Conservation (phyloP, 1,140 invertebrate genomes). For the Drosophila biarmipes region DNA sequence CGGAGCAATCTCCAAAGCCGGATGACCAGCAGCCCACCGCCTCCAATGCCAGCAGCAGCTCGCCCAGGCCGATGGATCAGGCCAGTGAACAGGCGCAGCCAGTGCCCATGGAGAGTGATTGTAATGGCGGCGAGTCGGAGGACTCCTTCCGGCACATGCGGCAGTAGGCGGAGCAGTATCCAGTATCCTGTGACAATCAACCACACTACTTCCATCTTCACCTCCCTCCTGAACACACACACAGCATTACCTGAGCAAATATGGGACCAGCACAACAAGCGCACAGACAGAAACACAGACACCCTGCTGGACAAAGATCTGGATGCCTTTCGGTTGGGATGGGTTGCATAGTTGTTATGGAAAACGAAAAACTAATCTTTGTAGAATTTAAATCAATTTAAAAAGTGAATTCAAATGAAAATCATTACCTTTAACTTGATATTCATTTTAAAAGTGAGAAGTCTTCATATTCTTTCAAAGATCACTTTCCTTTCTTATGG, state of each 20-base stretch:
- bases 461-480: not conserved
- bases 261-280: constrained; percentile 65
- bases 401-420: not conserved
- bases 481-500: not conserved
- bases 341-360: not conserved
- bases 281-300: constrained; percentile 21
- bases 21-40: constrained; percentile 38
- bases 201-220: constrained; percentile 1
- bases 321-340: constrained; percentile 40
- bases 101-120: constrained; percentile 80
- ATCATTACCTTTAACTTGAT: not conserved
- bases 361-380: not conserved
- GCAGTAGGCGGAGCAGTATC: constrained; percentile 42
- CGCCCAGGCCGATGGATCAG: constrained; percentile 69
- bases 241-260: constrained; percentile 71
- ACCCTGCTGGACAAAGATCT: constrained; percentile 43
- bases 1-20: constrained; percentile 55
- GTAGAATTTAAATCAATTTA: not conserved
- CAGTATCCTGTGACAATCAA: constrained; percentile 49
- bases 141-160: constrained; percentile 68
- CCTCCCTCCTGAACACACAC: constrained; percentile 18
- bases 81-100: constrained; percentile 48
- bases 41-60: constrained; percentile 23
- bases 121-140: constrained; percentile 58
- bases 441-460: not conserved